Evolutionary conservation across 2,797 vertebrate genomes (phyloP).

Genomic region (Lacerta viridis): DNA sequence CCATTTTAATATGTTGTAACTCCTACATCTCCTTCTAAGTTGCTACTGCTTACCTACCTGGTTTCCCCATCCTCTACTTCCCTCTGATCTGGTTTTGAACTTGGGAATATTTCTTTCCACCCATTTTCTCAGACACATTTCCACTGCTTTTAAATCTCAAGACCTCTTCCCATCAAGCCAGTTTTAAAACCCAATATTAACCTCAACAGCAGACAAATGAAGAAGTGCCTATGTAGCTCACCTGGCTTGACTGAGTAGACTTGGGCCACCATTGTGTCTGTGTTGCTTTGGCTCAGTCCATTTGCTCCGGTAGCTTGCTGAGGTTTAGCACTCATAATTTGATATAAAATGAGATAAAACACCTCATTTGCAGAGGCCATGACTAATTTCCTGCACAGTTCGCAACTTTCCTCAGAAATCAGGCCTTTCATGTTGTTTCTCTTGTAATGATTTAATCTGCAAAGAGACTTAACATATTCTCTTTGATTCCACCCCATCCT

Average conservation of each 20-base stretch:
- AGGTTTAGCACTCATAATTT: slow-evolving; percentile 50
- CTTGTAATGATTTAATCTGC: slow-evolving; percentile 62
- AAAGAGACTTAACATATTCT: slow-evolving; percentile 63
- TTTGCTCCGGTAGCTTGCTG: slow-evolving; percentile 23
- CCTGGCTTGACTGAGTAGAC: slow-evolving; percentile 25
- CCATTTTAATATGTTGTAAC: neutral
- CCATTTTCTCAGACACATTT: no score
- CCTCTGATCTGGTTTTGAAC: no score
- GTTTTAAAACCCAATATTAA: neutral
- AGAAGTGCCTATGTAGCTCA: slow-evolving; percentile 1
- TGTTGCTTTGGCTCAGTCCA: slow-evolving; percentile 41
- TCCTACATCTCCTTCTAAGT: neutral
- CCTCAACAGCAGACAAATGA: slow-evolving; percentile 52
- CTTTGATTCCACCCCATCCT: slow-evolving; percentile 51
- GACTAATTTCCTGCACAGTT: slow-evolving; percentile 62
- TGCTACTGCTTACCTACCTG: neutral
- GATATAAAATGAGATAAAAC: slow-evolving; percentile 54
- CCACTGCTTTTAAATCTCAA: neutral
- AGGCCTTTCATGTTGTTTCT: slow-evolving; percentile 63
- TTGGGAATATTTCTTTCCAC: no score
- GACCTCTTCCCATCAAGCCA: slow-evolving; percentile 44
- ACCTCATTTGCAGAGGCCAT: slow-evolving; percentile 58
- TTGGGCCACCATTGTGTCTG: slow-evolving; percentile 21
- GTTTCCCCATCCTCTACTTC: no score
- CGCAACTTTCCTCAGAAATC: slow-evolving; percentile 58